Conservation (phyloP, 2,888 invertebrate species). For the Trilocha varians region DNA sequence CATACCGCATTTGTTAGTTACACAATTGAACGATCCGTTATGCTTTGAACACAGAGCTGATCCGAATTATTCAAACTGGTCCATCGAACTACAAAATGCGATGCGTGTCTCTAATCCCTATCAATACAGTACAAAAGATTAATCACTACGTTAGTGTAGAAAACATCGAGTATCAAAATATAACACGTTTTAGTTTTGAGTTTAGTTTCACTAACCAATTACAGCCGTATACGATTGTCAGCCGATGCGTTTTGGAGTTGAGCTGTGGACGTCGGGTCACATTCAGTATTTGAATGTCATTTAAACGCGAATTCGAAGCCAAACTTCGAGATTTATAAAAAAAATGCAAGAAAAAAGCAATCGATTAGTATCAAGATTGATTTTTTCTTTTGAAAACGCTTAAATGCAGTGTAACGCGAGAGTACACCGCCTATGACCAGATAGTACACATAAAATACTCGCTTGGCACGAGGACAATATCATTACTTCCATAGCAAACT, state of each 20-base stretch:
- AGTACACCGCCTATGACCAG: conserved; percentile 64
- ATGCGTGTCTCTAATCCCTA: conserved; percentile 41
- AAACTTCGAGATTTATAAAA: conserved; percentile 2
- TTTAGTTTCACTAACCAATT: conserved; percentile 69
- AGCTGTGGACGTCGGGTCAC: conserved; percentile 41
- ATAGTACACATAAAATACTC: conserved; percentile 58
- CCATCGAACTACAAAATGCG: conserved; percentile 46
- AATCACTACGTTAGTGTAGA: conserved; percentile 66
- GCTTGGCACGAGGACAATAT: conserved; percentile 42
- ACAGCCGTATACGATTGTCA: conserved; percentile 72
- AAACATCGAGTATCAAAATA: conserved; percentile 73
- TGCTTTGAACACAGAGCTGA: conserved; percentile 8
- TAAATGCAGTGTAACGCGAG: conserved; percentile 35
- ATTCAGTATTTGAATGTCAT: conserved; percentile 42
- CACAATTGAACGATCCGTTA: conserved; percentile 12
- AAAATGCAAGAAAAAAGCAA: not conserved
- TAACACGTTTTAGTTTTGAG: conserved; percentile 60
- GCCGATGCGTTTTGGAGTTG: conserved; percentile 67
- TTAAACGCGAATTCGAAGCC: conserved; percentile 8
- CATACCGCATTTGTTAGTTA: conserved; percentile 43
- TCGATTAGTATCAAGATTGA: not conserved
- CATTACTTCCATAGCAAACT: conserved; percentile 10
- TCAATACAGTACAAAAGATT: conserved; percentile 58
- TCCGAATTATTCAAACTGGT: conserved; percentile 13
- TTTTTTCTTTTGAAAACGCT: conserved; percentile 24